A percentile compares a stretch with the other conserved stretches of the same genome.
Conservation (phyloP, 2,888 invertebrate genomes). For the Priocnemis perturbator region DNA sequence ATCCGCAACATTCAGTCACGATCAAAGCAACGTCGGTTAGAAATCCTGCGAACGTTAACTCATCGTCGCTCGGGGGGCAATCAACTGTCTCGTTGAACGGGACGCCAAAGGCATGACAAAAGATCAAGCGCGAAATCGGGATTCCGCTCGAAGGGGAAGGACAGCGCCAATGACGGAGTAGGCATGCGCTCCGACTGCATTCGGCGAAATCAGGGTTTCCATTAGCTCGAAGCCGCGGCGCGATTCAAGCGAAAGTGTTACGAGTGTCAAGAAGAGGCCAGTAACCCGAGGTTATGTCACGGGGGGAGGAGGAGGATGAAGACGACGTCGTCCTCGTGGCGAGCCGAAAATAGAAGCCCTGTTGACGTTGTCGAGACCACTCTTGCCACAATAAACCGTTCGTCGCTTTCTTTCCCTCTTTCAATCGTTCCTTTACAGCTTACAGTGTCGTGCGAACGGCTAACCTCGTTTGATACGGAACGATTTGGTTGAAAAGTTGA, state of each 20-base stretch:
- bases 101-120: no score
- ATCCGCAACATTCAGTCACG: no score
- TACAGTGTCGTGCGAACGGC: no score
- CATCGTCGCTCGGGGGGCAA: no score
- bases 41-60: no score
- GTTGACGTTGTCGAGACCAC: slow-evolving; percentile 48
- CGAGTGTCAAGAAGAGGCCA: slow-evolving; percentile 63
- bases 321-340: slow-evolving; percentile 51
- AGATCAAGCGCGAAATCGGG: no score
- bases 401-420: slow-evolving; percentile 3
- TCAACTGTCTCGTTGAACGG: no score
- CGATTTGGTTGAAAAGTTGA: no score
- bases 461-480: no score
- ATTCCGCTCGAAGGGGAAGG: no score
- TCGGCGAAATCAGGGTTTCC: slow-evolving; percentile 1
- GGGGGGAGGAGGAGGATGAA: slow-evolving; percentile 31
- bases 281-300: slow-evolving; percentile 69
- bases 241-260: slow-evolving; percentile 45
- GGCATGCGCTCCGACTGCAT: neutral
- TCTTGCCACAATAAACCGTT: slow-evolving; percentile 48
- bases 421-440: neutral
- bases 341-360: slow-evolving; percentile 64
- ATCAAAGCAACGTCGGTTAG: no score
- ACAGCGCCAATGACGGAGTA: no score
- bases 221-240: slow-evolving; percentile 4